A percentile compares a stretch with the other conserved stretches of the same genome.
phyloP scores from a whole-genome alignment of 2,797 vertebrate species.

The Acanthis flammea region DNA sequence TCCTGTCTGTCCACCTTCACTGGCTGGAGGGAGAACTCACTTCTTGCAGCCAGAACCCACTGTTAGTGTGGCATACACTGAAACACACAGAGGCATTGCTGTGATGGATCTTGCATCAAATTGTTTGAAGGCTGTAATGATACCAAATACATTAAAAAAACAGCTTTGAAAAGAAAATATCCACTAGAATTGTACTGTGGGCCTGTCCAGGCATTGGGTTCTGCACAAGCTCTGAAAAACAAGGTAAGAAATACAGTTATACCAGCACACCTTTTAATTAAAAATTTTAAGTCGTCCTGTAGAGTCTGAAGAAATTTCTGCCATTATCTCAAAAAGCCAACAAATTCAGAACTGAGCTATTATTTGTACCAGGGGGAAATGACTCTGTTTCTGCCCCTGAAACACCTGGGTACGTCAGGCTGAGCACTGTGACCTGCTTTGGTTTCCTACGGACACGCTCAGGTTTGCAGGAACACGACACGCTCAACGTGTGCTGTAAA shows the following conservation, averaged over 20 bases:
- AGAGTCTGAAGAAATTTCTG: neutral
- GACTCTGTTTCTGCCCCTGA: neutral
- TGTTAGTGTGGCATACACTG: neutral
- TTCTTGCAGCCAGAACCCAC: neutral
- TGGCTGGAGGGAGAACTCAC: neutral
- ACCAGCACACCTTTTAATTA: neutral
- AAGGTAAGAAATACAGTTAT: neutral
- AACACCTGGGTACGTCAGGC: neutral
- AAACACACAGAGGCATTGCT: neutral
- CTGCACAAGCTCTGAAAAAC: neutral
- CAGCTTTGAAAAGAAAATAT: neutral
- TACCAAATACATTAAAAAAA: neutral
- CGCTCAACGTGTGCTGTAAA: rapidly evolving
- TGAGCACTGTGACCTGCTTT: neutral
- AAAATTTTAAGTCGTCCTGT: neutral
- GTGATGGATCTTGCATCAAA: neutral
- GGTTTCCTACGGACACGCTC: neutral
- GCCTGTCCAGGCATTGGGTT: neutral
- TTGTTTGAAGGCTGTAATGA: neutral
- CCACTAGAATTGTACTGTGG: neutral
- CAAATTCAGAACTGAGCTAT: neutral
- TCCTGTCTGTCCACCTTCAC: neutral
- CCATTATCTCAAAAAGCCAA: neutral
- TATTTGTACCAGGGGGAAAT: neutral
- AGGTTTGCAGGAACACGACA: neutral